Percentiles rank a stretch among this genome's conserved stretches.
These are phyloP conservation scores for Myotis planiceps DNA, from an alignment of 2,797 vertebrate species.

Conservation along the genomic window DNA sequence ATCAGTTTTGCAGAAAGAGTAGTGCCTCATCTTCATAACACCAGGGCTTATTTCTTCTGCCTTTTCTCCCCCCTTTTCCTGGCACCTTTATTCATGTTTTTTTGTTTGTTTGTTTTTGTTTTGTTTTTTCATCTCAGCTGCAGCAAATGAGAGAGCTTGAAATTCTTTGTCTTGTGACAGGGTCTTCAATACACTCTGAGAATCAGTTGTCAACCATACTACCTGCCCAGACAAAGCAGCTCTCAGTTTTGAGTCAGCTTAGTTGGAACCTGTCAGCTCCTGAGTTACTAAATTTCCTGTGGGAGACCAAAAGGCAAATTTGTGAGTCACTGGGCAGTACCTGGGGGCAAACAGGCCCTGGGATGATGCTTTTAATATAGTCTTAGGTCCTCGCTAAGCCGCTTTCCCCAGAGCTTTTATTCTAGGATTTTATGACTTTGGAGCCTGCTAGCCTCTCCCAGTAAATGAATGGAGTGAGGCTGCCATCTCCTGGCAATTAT, in stretches of 20 bases:
- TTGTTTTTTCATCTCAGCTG: background rate
- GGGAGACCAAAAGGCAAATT: background rate
- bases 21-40: background rate
- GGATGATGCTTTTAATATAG: background rate
- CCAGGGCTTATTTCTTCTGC: background rate
- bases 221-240: background rate
- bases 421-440: background rate
- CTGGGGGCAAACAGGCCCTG: background rate
- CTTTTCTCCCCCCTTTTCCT: background rate
- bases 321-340: background rate
- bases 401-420: background rate
- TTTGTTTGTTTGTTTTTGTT: background rate
- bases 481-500: constrained; percentile 53
- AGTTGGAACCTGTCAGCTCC: background rate
- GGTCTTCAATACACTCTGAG: background rate
- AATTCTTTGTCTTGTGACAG: background rate
- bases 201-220: background rate
- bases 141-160: background rate
- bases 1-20: background rate
- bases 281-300: background rate
- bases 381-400: background rate
- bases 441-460: background rate
- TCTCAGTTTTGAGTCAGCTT: background rate
- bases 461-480: background rate
- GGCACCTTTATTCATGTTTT: background rate